A percentile compares a stretch with the other conserved stretches of the same genome.
Evolutionary conservation across 2,113 vertebrate genomes (phyloP).

Genomic region (Corvus hawaiiensis): DNA sequence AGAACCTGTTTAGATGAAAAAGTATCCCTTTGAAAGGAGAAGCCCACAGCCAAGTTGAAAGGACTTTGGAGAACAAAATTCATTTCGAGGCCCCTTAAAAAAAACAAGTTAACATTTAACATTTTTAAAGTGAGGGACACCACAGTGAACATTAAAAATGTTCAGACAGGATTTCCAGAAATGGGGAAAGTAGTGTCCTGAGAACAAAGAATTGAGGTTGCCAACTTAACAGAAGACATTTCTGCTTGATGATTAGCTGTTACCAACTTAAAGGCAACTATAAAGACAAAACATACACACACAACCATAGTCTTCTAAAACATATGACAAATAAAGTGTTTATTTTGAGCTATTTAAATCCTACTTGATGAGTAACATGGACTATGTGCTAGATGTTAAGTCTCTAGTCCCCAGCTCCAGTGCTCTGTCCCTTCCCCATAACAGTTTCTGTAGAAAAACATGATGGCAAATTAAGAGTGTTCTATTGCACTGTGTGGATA

Average conservation of each 20-base stretch:
- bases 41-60: not conserved
- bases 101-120: not conserved
- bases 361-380: not conserved
- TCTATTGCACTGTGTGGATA: not conserved
- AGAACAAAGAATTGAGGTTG: not conserved
- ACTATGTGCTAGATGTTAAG: not conserved
- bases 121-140: not conserved
- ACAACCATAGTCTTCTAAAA: not conserved
- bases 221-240: not conserved
- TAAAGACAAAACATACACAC: not conserved
- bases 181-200: not conserved
- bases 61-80: not conserved
- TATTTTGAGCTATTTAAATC: not conserved
- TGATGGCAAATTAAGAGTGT: not conserved
- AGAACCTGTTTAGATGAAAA: not conserved
- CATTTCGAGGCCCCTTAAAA: not conserved
- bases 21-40: not conserved
- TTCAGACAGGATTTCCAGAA: not conserved
- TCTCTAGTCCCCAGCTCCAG: not conserved
- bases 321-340: not conserved
- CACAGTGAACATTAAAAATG: not conserved
- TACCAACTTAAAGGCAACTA: not conserved
- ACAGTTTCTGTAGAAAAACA: not conserved
- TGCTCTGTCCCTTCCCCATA: not conserved
- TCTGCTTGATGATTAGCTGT: not conserved